Evolutionary conservation across 37 sponge, comb jelly and placozoan species (phyloP).

Genomic region (Petrosia ficiformis): DNA sequence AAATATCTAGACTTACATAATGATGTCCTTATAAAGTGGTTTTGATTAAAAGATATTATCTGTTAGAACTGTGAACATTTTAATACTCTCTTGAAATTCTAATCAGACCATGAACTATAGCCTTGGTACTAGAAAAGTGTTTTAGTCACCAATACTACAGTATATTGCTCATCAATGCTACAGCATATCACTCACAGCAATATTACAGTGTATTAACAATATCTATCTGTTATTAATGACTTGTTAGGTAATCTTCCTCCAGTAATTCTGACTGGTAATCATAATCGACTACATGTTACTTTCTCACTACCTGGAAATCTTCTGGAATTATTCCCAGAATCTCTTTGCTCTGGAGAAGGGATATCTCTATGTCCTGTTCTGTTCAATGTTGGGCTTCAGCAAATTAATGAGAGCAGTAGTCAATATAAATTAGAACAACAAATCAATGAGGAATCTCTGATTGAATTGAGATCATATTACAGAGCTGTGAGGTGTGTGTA

Average conservation of each 20-base stretch:
- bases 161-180: no score
- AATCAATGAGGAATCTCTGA: constrained; percentile 28
- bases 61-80: no score
- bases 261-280: constrained; percentile 38
- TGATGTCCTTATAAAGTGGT: no score
- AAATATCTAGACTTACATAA: no score
- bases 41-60: no score
- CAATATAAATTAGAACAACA: constrained; percentile 23
- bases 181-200: no score
- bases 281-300: constrained; percentile 26
- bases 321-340: constrained; percentile 20
- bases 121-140: no score
- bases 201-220: not conserved
- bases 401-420: constrained; percentile 9
- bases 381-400: constrained; percentile 52
- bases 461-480: constrained; percentile 44
- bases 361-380: constrained; percentile 48
- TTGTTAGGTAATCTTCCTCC: constrained; percentile 43
- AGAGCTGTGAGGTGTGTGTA: constrained; percentile 15
- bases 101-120: no score
- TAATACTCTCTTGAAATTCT: no score
- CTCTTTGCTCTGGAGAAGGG: constrained; percentile 13
- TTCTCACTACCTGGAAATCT: constrained; percentile 27
- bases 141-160: no score
- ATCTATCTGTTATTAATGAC: not conserved